Percentiles rank a stretch among this genome's conserved stretches.
phyloP scores from a whole-genome alignment of 2,113 vertebrate genomes.

The Haemorhous mexicanus region DNA sequence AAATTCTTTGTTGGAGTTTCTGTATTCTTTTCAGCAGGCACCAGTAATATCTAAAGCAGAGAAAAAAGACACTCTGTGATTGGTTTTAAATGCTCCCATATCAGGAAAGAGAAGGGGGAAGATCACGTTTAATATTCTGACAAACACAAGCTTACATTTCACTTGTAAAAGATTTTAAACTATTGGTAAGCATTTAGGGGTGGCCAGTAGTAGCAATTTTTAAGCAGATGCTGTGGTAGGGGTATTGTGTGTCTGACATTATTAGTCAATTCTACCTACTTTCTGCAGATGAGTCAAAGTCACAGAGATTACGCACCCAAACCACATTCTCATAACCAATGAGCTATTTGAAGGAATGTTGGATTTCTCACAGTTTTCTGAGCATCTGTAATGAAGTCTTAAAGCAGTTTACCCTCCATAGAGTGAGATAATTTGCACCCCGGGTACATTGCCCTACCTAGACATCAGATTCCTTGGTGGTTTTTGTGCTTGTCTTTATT shows the following conservation, averaged over 20 bases:
- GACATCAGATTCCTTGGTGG: neutral
- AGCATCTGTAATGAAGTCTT: neutral
- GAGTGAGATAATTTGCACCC: neutral
- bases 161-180: neutral
- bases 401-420: neutral
- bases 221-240: neutral
- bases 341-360: neutral
- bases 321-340: neutral
- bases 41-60: neutral
- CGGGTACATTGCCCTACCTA: neutral
- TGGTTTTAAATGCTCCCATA: neutral
- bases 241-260: neutral
- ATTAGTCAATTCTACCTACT: neutral
- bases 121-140: neutral
- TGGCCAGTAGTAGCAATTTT: neutral
- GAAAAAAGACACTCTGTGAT: neutral
- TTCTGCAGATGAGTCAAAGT: neutral
- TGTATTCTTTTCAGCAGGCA: neutral
- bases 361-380: neutral
- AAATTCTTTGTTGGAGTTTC: neutral
- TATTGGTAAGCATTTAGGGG: neutral
- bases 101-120: neutral
- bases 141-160: neutral
- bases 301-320: neutral
- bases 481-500: conserved; percentile 6